These are phyloP conservation scores for Scaptomyza cyrtandrae DNA, from an alignment of 2,888 invertebrate genomes.

Conservation along the genomic window DNA sequence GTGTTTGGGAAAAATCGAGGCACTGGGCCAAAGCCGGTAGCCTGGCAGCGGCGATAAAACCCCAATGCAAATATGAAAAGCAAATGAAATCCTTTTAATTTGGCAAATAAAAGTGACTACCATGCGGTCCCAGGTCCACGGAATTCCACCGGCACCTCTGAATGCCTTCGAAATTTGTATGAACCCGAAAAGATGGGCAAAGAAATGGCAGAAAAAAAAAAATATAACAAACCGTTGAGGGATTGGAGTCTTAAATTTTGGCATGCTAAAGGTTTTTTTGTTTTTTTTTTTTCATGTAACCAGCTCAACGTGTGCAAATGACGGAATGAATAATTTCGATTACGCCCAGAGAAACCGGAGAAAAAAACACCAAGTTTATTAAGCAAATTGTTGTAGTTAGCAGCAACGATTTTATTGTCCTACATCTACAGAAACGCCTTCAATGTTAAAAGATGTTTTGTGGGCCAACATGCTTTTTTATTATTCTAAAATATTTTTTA, in stretches of 20 bases:
- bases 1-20: conserved; percentile 61
- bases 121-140: conserved; percentile 10
- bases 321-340: conserved; percentile 31
- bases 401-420: too few species aligned
- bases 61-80: conserved; percentile 72
- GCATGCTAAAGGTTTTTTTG: conserved; percentile 33
- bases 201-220: conserved; percentile 12
- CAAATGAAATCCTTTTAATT: conserved; percentile 78
- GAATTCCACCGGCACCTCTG: neutral
- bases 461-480: too few species aligned
- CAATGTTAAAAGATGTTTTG: too few species aligned
- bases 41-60: conserved; percentile 48
- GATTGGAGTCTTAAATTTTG: conserved; percentile 53
- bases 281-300: conserved; percentile 32
- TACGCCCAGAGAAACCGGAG: neutral
- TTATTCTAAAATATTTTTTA: too few species aligned
- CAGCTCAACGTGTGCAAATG: conserved; percentile 31
- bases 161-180: conserved; percentile 25
- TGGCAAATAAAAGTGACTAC: conserved; percentile 71
- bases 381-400: too few species aligned
- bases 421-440: too few species aligned
- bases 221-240: neutral
- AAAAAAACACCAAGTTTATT: conserved; percentile 12
- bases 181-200: conserved; percentile 29
- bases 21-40: conserved; percentile 31